phyloP scores from a whole-genome alignment of 2,113 vertebrate species.

The Cyprinodon brontotheroides region DNA sequence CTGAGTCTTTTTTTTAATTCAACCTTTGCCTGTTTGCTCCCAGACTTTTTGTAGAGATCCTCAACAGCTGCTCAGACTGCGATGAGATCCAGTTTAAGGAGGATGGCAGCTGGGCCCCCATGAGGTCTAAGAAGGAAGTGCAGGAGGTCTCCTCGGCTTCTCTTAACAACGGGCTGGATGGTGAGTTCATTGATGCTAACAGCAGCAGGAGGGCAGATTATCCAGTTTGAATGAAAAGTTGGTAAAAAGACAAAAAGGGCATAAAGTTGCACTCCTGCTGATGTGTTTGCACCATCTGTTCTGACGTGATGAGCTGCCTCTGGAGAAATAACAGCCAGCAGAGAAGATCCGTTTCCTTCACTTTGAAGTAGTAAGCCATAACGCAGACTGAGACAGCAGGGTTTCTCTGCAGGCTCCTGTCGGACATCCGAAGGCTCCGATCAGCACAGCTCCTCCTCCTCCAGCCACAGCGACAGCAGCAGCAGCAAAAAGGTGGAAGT shows the following conservation, averaged over 20 bases:
- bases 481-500: slow-evolving; percentile 93
- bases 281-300: slow-evolving; percentile 48
- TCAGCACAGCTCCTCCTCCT: slow-evolving; percentile 84
- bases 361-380: neutral
- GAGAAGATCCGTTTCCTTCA: neutral
- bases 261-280: neutral
- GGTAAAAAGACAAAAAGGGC: neutral
- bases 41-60: slow-evolving; percentile 98
- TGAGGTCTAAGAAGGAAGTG: slow-evolving; percentile 96
- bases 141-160: slow-evolving; percentile 91
- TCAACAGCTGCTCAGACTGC: slow-evolving; percentile 95
- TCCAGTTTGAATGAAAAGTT: slow-evolving; percentile 21
- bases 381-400: neutral
- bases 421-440: slow-evolving; percentile 83
- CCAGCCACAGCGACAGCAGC: slow-evolving; percentile 71
- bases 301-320: slow-evolving; percentile 23
- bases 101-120: slow-evolving; percentile 96
- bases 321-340: slow-evolving; percentile 2
- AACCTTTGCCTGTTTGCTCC: slow-evolving; percentile 16
- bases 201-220: neutral
- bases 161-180: slow-evolving; percentile 88
- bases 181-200: slow-evolving; percentile 65
- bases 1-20: slow-evolving; percentile 16
- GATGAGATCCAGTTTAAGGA: slow-evolving; percentile 99
- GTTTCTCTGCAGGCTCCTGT: slow-evolving; percentile 77